phyloP scores from a whole-genome alignment of 2,888 invertebrate species.

The Dryomyza anilis region DNA sequence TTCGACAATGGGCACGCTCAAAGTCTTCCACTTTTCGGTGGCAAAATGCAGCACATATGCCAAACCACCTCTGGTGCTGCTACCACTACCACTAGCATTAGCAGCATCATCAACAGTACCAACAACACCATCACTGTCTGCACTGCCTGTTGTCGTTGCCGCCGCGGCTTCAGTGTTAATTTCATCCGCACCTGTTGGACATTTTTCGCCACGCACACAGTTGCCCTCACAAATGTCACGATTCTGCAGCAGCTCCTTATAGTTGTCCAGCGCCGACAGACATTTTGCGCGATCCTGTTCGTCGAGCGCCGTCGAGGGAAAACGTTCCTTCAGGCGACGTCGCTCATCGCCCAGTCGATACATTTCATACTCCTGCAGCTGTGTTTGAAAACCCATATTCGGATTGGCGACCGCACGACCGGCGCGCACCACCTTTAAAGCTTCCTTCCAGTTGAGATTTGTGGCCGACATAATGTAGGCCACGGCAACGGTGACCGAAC shows the following conservation, averaged over 20 bases:
- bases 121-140: too few relatives aligned
- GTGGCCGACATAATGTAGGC: slow-evolving; percentile 97
- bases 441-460: slow-evolving; percentile 86
- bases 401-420: slow-evolving; percentile 94
- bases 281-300: slow-evolving; percentile 79
- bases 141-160: too few relatives aligned
- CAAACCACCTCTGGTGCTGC: neutral
- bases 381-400: slow-evolving; percentile 93
- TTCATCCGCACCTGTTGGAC: slow-evolving; percentile 74
- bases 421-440: slow-evolving; percentile 89
- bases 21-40: slow-evolving; percentile 43
- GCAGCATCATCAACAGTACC: too few relatives aligned
- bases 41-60: slow-evolving; percentile 41
- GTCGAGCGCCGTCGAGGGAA: slow-evolving; percentile 76
- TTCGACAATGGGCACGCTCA: neutral
- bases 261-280: slow-evolving; percentile 78
- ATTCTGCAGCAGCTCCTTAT: slow-evolving; percentile 79
- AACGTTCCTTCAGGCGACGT: slow-evolving; percentile 80
- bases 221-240: slow-evolving; percentile 86
- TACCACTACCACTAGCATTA: neutral
- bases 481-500: slow-evolving; percentile 93
- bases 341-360: slow-evolving; percentile 83
- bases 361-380: slow-evolving; percentile 88
- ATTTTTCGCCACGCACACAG: slow-evolving; percentile 81
- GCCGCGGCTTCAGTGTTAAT: neutral